Conservation (phyloP, 2,113 vertebrate species). For the Haemorhous mexicanus region DNA sequence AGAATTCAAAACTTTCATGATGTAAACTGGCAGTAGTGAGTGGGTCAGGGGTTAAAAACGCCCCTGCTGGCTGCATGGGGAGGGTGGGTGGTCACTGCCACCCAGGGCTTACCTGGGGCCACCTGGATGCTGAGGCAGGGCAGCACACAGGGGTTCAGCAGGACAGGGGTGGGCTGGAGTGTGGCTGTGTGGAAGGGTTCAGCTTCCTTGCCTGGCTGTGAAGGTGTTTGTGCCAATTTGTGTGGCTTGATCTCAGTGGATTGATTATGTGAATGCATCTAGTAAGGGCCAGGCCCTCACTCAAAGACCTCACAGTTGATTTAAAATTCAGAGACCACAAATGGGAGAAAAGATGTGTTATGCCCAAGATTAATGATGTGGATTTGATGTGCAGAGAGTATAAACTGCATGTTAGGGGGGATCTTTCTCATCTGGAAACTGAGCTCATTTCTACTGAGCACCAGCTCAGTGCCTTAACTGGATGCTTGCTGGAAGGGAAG, state of each 20-base stretch:
- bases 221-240: background rate
- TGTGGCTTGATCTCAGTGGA: background rate
- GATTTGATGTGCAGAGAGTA: background rate
- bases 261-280: background rate
- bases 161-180: background rate
- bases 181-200: background rate
- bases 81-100: background rate
- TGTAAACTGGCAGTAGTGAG: background rate
- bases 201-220: background rate
- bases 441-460: background rate
- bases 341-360: background rate
- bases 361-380: background rate
- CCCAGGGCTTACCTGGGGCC: background rate
- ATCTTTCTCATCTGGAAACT: background rate
- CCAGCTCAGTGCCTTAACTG: background rate
- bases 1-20: background rate
- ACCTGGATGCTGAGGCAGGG: background rate
- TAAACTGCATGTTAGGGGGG: background rate
- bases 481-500: background rate
- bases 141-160: background rate
- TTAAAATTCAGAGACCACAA: background rate
- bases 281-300: background rate
- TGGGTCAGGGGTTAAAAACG: background rate
- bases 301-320: accelerated
- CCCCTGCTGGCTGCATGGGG: background rate